Base-by-base conservation (phyloP, 92 coral and sea anemone species). In the Montipora capitata region DNA sequence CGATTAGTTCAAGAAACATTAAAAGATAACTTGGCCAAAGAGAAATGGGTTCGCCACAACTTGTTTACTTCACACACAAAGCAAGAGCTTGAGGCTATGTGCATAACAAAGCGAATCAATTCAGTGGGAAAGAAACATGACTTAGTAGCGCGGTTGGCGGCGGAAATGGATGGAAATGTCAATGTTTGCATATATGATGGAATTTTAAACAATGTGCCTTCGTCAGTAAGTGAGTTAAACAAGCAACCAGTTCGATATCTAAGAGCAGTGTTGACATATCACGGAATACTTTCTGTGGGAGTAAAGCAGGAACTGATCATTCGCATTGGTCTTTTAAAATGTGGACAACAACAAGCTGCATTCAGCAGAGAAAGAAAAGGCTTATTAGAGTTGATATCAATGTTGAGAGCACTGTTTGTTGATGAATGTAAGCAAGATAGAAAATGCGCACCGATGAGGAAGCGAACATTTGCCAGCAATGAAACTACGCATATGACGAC, bases 361-460 rank as follows among this genome's bases (percentile, higher is more conserved):
- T 82, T 82, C 48, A 82, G 69, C 7, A 82, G 77, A 65, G 87
- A 82, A 73, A 48, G 78, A 65, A 82, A 27, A 68, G 57, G 56
- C 40, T 42, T 82, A 59, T 51, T 82, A 40, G 57, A 49, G 51
- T 48, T 41, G 10, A 73, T 81, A 40, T 68, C 86, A 56, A 39
- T 81, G 12, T 39, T 79, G 42, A 66, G 84, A 51, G 84, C 35
- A 27, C 35, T 27, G 35, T 27, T 27, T 27, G 35, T 27, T 27
- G 35, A 27, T 27, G 35, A 27, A 27, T 27, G 35, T 27, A 27
- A 27, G 35, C 35, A 27, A 27, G 35, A 27, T 27, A 27, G 35
- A 27, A 27, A 27, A 27, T 27, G 35, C 1, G 35, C 35, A 27
- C 35, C 2, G 35, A 27, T 27, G 2, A 27, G 35, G 35, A 27